phyloP scores from a whole-genome alignment of 1,140 invertebrate genomes.

The Xylocopa sonorina region DNA sequence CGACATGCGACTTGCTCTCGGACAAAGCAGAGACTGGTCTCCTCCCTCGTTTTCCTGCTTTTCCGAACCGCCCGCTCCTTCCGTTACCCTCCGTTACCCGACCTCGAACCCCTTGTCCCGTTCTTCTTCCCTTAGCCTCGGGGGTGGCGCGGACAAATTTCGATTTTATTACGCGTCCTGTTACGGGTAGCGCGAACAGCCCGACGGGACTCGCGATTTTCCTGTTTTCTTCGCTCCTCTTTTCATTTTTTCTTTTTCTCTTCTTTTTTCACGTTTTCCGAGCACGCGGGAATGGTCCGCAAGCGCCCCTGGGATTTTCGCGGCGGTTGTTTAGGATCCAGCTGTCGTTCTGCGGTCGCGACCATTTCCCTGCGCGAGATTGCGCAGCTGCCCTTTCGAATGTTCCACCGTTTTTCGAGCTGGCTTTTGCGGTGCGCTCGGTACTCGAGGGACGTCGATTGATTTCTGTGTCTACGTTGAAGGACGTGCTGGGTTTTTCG shows the following conservation, averaged over 20 bases:
- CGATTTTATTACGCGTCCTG: slow-evolving; percentile 53
- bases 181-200: not conserved
- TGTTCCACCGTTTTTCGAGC: not conserved
- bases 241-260: too few species aligned
- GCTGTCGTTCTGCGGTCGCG: not conserved
- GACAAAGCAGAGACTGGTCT: slow-evolving; percentile 70
- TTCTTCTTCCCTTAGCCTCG: not conserved
- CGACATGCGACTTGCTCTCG: slow-evolving; percentile 73
- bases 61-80: not conserved
- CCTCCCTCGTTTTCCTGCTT: slow-evolving; percentile 6
- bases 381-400: not conserved
- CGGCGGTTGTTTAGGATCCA: not conserved
- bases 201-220: not conserved
- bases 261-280: not conserved
- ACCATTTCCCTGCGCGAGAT: not conserved
- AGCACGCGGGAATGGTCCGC: not conserved
- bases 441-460: not conserved
- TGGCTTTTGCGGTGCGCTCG: not conserved
- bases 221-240: not conserved
- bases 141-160: slow-evolving; percentile 44
- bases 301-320: not conserved
- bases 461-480: not conserved
- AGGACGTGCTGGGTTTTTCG: not conserved
- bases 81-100: not conserved
- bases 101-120: not conserved